Base-by-base conservation (phyloP, 2,888 invertebrate genomes). In the Hoplodrina blanda region DNA sequence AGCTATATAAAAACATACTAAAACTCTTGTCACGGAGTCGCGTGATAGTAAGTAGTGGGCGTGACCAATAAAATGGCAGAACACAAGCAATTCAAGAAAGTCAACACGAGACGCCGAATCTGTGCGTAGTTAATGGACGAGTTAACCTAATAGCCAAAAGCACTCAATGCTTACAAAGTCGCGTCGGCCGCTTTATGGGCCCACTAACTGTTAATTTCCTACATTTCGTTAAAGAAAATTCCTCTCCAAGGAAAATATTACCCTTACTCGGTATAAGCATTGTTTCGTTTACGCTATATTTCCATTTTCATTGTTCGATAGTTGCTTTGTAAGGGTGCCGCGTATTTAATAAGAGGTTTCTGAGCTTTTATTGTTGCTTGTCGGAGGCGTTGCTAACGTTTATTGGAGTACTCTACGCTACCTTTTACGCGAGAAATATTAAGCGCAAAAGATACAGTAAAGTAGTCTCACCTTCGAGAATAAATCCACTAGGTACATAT, bases 131-230 rank as follows among this genome's bases (percentile, higher is more conserved):
- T 93, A 95, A 95, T 95, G 94, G 93, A 89, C 91, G 90, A 94
- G 93, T 94, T 95, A 94, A 94, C 93, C 91, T 95, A 95, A 95
- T 95, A 95, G 95, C 94, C 88, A 89, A 95, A 95, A 95, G 94
- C 95, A 94, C 95, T 95, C 95, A 94, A 95, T 95, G 95, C 95
- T 92, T 93, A 94, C 94, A 93, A 94, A 95, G 93, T 95, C 93
- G 90, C 92, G 89, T 87, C 90, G 92, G 91, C 90, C 92, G 89
- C 91, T 94, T 94, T 95, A 95, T 93, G 92, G 89, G 85, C 83
- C 91, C 91, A 93, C 93, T 94, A 94, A 93, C 95, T 91, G 95
- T 93, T 95, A 94, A 95, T 95, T 94, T 94, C 92, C 93, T 92
- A 91, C 92, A 91, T 92, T 91, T 90, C 90, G 91, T 90, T 91